Percentiles rank a stretch among this genome's conserved stretches.
Conservation (phyloP, 2,113 vertebrate genomes). For the Peucedramus taeniatus region DNA sequence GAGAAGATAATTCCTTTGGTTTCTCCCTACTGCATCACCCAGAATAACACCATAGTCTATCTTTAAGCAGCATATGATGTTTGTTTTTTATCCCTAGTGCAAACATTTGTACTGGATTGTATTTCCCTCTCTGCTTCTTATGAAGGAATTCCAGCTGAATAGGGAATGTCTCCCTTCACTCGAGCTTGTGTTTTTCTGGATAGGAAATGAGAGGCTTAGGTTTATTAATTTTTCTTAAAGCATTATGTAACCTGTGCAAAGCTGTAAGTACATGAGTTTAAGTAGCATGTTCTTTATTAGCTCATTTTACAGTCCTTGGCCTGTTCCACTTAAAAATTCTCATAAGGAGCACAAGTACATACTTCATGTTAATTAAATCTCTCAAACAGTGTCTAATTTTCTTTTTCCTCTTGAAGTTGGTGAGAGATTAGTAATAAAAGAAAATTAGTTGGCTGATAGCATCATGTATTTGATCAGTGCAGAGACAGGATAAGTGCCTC, state of each 20-base stretch:
- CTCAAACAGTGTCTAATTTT: background rate
- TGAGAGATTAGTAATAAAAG: constrained; percentile 40
- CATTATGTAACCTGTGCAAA: background rate
- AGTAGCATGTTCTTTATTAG: background rate
- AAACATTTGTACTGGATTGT: background rate
- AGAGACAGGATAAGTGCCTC: background rate
- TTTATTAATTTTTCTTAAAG: background rate
- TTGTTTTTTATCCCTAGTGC: background rate
- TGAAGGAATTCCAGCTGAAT: background rate
- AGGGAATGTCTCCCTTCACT: background rate
- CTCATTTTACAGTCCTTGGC: background rate
- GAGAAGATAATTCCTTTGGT: background rate
- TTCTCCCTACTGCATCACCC: background rate
- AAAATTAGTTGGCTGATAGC: background rate
- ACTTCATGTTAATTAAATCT: background rate
- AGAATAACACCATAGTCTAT: background rate
- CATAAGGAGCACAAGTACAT: background rate
- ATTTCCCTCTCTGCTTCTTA: background rate
- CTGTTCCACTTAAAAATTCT: background rate
- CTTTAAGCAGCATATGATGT: background rate
- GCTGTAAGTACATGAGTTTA: background rate
- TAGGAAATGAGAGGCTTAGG: background rate
- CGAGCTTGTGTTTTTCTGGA: background rate
- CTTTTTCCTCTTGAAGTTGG: background rate
- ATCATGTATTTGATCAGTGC: background rate